Percentiles rank a stretch among this genome's conserved stretches.
Evolutionary conservation across 2,113 vertebrate genomes (phyloP).

Genomic region (Paralichthys olivaceus): DNA sequence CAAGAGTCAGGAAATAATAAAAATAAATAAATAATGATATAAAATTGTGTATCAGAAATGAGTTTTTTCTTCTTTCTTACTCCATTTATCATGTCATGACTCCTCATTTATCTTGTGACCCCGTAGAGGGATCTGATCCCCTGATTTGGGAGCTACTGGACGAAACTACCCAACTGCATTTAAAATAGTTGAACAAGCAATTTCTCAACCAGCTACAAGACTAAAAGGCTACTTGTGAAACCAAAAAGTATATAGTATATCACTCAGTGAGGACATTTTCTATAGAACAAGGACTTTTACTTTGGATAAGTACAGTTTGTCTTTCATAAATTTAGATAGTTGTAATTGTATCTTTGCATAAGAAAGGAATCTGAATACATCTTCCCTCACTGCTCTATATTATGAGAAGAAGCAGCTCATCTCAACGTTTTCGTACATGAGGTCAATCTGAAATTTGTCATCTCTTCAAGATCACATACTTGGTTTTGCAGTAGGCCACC

Average conservation of each 20-base stretch:
- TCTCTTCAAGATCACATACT: conserved; percentile 84
- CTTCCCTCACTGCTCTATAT: not conserved
- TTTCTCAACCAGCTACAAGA: not conserved
- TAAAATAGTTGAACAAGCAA: not conserved
- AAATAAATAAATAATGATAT: not conserved
- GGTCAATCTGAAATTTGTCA: not conserved
- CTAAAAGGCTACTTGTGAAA: not conserved
- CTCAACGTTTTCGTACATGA: not conserved
- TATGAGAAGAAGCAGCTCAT: not conserved
- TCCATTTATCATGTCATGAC: not conserved
- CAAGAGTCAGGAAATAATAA: not conserved
- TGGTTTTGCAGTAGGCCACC: conserved; percentile 99
- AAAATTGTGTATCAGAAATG: not conserved
- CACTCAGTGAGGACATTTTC: not conserved
- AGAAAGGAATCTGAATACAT: too few relatives aligned
- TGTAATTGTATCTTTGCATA: not conserved
- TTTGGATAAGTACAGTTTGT: not conserved
- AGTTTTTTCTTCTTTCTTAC: not conserved
- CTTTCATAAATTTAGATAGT: not conserved
- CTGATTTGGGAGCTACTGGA: not conserved
- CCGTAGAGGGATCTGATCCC: not conserved
- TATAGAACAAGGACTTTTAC: not conserved
- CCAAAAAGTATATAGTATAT: not conserved
- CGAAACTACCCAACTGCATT: not conserved
- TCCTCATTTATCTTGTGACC: not conserved